Conservation (phyloP, 2,113 vertebrate genomes). For the Oxygymnocypris stewartii region DNA sequence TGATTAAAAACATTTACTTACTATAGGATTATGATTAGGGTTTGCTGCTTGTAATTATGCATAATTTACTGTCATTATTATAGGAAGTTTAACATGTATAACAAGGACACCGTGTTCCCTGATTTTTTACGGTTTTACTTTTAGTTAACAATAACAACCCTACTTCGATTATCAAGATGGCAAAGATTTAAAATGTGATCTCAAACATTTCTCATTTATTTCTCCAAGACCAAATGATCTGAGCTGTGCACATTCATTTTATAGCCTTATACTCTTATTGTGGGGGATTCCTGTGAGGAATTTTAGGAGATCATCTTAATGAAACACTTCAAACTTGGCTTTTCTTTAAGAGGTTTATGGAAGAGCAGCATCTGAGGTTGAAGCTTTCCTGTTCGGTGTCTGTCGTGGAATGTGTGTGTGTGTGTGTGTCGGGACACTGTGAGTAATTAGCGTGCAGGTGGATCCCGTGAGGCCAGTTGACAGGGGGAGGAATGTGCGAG, state of each 20-base stretch:
- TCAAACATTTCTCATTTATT: too few species aligned
- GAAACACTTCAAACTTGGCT: not conserved
- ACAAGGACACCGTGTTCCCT: not conserved
- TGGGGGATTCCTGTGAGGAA: not conserved
- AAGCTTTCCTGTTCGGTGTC: conserved; percentile 26
- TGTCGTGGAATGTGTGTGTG: conserved; percentile 65
- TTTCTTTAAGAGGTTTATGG: not conserved
- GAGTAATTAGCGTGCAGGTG: conserved; percentile 71
- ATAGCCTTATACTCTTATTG: not conserved
- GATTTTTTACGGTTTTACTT: not conserved
- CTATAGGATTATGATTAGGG: not conserved
- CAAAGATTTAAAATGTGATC: not conserved
- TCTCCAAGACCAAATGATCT: not conserved
- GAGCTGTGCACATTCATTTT: not conserved
- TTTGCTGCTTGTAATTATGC: not conserved
- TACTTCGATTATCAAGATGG: not conserved
- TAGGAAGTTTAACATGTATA: not conserved
- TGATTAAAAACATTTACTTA: not conserved
- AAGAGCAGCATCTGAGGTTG: not conserved
- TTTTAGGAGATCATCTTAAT: not conserved
- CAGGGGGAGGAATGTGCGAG: conserved; percentile 42
- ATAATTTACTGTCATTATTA: not conserved
- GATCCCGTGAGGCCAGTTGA: conserved; percentile 63
- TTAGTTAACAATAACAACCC: not conserved
- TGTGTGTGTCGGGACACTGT: conserved; percentile 62